Evolutionary conservation across 2,113 vertebrate genomes (phyloP).

Genomic region (Barbus barbus): DNA sequence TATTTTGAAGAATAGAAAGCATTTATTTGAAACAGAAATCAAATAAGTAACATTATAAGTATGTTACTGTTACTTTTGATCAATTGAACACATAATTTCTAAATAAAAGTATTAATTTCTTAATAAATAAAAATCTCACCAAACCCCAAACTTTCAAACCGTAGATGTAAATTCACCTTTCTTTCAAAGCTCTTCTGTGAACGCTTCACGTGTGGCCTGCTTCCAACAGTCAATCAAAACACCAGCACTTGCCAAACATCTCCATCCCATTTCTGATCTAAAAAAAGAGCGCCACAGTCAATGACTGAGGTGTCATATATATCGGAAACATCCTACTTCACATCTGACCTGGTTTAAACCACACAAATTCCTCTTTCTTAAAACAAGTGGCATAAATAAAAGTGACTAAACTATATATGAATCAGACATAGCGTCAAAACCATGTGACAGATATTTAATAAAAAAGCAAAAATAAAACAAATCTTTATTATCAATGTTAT

Average conservation of each 20-base stretch:
- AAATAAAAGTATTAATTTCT: neutral
- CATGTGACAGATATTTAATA: neutral
- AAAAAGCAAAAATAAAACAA: neutral
- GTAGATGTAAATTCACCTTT: neutral
- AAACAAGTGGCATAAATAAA: neutral
- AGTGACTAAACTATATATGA: conserved; percentile 15
- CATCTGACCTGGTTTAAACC: neutral
- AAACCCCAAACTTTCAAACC: neutral
- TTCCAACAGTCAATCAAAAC: conserved; percentile 5
- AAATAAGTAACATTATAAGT: neutral
- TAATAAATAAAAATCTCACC: neutral
- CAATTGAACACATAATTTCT: neutral
- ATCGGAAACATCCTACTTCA: neutral
- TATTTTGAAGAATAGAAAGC: neutral
- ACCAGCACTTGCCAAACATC: neutral
- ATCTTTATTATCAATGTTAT: no score
- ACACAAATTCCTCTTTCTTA: conserved; percentile 9
- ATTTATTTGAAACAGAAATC: neutral
- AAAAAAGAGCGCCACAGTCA: neutral
- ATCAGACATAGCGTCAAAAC: neutral
- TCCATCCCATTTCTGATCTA: conserved; percentile 3
- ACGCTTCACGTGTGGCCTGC: neutral
- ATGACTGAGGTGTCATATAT: neutral
- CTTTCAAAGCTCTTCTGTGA: conserved; percentile 5
- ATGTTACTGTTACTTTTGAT: neutral